Evolutionary conservation across 2,113 vertebrate species (phyloP).

Genomic region (Hyperoodon ampullatus): DNA sequence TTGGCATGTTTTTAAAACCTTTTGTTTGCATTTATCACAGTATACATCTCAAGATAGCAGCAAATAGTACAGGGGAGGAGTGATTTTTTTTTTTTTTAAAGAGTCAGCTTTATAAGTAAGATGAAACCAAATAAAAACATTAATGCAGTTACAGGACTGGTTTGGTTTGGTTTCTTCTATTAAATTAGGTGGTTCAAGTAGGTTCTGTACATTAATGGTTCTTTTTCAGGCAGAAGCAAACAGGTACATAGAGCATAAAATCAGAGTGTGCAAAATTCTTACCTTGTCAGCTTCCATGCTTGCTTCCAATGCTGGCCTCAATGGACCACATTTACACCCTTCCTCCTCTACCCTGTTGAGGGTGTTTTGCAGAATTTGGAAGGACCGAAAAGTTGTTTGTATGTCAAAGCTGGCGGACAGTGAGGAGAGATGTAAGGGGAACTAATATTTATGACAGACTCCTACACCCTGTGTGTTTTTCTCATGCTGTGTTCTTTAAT

Average conservation of each 20-base stretch:
- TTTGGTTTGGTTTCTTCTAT: background rate
- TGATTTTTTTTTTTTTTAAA: background rate
- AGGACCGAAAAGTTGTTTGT: background rate
- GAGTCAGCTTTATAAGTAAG: background rate
- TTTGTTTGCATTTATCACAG: background rate
- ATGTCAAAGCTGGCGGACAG: background rate
- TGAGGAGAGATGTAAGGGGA: background rate
- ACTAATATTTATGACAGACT: background rate
- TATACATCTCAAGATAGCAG: background rate
- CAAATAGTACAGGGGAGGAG: background rate
- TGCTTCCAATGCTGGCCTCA: background rate
- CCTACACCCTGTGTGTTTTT: background rate
- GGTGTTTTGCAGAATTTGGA: background rate
- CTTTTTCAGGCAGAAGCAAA: background rate
- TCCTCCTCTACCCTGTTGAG: background rate
- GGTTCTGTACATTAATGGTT: background rate
- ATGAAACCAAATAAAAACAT: conserved; percentile 4
- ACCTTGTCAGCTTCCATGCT: background rate
- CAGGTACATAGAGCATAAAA: background rate
- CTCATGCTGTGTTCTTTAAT: background rate
- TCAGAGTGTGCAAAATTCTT: background rate
- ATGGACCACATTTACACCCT: background rate
- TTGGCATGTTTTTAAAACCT: background rate
- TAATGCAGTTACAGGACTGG: background rate
- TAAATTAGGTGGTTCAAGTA: background rate